Conservation (phyloP, 2,797 vertebrate genomes). For the Dallia pectoralis region DNA sequence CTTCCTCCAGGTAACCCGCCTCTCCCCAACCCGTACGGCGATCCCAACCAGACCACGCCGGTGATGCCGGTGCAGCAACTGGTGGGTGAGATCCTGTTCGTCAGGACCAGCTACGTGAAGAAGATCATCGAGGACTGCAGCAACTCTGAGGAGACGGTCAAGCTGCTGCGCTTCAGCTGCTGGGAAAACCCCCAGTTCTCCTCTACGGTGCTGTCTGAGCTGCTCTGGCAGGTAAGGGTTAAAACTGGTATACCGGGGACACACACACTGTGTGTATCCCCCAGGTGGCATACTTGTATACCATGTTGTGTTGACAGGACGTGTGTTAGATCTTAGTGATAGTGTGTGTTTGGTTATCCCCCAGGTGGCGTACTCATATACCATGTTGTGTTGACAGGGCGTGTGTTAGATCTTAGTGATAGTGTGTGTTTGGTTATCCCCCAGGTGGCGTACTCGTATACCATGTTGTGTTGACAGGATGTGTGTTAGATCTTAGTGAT, state of each 20-base stretch:
- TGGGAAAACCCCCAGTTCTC: slow-evolving; percentile 99
- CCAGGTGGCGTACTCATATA: too few species aligned
- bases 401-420: too few species aligned
- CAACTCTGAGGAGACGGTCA: slow-evolving; percentile 98
- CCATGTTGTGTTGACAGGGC: too few species aligned
- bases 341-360: too few species aligned
- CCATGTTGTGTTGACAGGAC: too few species aligned
- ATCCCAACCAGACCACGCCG: slow-evolving; percentile 92
- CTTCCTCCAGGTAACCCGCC: slow-evolving; percentile 88
- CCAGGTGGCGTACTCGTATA: too few species aligned
- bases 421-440: too few species aligned
- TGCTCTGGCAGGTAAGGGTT: slow-evolving; percentile 93
- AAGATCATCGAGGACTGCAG: slow-evolving; percentile 99
- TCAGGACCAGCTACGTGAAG: slow-evolving; percentile 98
- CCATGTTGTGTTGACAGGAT: too few species aligned
- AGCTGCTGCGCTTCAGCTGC: slow-evolving; percentile 97
- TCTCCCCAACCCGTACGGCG: slow-evolving; percentile 94
- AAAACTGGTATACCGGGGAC: not conserved
- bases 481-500: too few species aligned
- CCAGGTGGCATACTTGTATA: too few species aligned
- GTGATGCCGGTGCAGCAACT: slow-evolving; percentile 98
- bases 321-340: too few species aligned
- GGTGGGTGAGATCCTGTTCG: slow-evolving; percentile 96
- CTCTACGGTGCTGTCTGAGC: slow-evolving; percentile 97
- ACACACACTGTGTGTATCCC: too few species aligned